A percentile compares a stretch with the other conserved stretches of the same genome.
These are phyloP conservation scores for Vollenhovia emeryi DNA, from an alignment of 1,140 invertebrate genomes.

Conservation along the genomic window DNA sequence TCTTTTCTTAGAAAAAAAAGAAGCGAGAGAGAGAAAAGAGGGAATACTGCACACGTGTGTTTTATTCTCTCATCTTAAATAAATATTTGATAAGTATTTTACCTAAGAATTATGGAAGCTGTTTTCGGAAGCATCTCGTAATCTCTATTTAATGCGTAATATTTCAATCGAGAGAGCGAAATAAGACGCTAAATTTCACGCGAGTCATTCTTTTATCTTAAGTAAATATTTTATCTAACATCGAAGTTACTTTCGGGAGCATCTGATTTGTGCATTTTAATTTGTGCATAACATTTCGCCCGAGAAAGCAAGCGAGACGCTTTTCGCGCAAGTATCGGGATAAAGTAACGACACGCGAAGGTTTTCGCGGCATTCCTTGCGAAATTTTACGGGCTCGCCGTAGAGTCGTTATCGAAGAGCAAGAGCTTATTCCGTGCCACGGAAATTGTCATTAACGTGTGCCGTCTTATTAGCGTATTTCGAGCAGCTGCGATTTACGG, in stretches of 20 bases:
- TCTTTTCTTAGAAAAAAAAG: not conserved
- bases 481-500: not conserved
- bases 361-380: not conserved
- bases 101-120: not conserved
- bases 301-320: no score
- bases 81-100: not conserved
- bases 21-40: not conserved
- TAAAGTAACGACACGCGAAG: not conserved
- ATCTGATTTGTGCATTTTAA: no score
- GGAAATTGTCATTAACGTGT: slow-evolving; percentile 20
- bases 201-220: no score
- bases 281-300: no score
- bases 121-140: not conserved
- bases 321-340: no score
- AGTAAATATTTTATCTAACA: no score
- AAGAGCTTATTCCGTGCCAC: not conserved
- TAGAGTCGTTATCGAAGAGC: not conserved
- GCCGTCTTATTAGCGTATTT: slow-evolving; percentile 1
- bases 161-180: not conserved
- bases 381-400: slow-evolving; percentile 3
- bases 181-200: not conserved
- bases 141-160: not conserved
- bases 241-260: no score
- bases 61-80: not conserved
- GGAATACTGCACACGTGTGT: not conserved